These are phyloP conservation scores for Ptyas mucosa DNA, from an alignment of 2,113 vertebrate species.

Conservation along the genomic window DNA sequence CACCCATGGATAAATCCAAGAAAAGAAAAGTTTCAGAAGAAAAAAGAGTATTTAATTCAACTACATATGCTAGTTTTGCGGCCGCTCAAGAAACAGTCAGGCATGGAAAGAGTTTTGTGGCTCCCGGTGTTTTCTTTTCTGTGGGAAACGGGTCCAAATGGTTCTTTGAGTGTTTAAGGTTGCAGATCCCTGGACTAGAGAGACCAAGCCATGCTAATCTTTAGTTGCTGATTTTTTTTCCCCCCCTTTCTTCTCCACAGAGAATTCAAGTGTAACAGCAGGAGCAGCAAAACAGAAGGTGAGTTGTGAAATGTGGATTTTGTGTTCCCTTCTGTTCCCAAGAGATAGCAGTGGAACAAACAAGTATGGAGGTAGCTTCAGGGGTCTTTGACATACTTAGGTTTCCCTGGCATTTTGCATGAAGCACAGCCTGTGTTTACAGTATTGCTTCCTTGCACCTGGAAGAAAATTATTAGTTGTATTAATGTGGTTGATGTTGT, in stretches of 20 bases:
- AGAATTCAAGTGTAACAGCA: constrained; percentile 72
- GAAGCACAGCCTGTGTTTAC: neutral
- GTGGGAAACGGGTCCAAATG: too few species aligned
- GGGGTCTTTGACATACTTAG: neutral
- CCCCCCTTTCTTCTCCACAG: constrained; percentile 51
- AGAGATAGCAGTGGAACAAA: neutral
- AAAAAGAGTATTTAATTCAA: too few species aligned
- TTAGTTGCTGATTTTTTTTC: constrained; percentile 24
- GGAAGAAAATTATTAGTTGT: neutral
- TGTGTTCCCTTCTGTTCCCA: neutral
- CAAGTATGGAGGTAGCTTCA: too few species aligned
- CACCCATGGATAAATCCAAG: too few species aligned
- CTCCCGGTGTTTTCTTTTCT: too few species aligned
- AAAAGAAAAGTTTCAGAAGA: too few species aligned
- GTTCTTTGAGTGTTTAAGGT: too few species aligned
- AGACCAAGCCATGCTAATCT: constrained; percentile 24
- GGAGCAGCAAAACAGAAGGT: constrained; percentile 75
- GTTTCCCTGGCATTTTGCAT: neutral
- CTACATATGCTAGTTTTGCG: too few species aligned
- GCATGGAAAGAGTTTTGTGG: too few species aligned
- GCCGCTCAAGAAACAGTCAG: too few species aligned
- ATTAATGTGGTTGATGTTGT: neutral
- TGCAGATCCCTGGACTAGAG: neutral
- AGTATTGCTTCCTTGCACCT: neutral
- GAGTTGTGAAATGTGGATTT: constrained; percentile 39